These are phyloP conservation scores for Sylvilagus floridanus DNA, from an alignment of 2,797 vertebrate genomes.

Conservation along the genomic window DNA sequence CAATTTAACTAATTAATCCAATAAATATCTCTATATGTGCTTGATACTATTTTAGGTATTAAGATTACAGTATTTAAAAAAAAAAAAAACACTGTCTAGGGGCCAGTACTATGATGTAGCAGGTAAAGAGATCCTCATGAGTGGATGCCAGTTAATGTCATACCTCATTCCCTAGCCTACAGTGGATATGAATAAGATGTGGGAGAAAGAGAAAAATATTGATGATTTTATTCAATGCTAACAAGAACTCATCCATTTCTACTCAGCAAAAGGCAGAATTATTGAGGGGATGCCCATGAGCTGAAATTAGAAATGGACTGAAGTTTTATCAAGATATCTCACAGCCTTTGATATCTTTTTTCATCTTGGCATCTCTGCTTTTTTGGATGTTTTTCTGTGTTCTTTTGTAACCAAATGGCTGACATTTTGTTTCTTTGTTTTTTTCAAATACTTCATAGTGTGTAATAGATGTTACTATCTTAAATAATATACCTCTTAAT, in stretches of 20 bases:
- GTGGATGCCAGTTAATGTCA: too few species aligned
- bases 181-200: neutral
- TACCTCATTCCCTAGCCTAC: too few species aligned
- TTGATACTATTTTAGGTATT: slow-evolving; percentile 12
- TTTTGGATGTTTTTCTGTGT: neutral
- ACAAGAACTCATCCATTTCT: neutral
- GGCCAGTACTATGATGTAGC: too few species aligned
- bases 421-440: neutral
- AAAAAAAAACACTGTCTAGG: too few species aligned
- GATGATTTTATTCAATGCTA: neutral
- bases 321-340: neutral
- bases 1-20: neutral
- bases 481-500: slow-evolving; percentile 5
- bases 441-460: neutral
- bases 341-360: neutral
- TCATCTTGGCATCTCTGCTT: neutral
- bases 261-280: neutral
- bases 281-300: neutral
- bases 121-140: too few species aligned
- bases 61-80: neutral
- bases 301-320: slow-evolving; percentile 11
- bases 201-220: neutral
- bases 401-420: neutral
- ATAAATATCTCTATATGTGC: neutral
- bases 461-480: neutral